Evolutionary conservation across 64 coral and sea anemone genomes (phyloP).

Genomic region (Stylophora pistillata): DNA sequence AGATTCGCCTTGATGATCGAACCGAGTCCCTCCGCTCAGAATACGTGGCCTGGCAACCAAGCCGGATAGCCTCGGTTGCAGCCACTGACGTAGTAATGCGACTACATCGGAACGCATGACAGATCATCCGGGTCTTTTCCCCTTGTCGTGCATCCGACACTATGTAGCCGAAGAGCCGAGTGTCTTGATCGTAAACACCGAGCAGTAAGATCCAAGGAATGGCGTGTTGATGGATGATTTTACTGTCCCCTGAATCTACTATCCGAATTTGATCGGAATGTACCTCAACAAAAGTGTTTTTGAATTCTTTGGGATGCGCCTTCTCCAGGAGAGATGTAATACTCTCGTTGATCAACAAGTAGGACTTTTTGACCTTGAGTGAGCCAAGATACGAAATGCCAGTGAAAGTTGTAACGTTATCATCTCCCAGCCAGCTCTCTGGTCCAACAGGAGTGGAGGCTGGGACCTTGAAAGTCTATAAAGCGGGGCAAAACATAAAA

Average conservation of each 20-base stretch:
- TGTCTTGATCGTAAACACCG: conserved; percentile 87
- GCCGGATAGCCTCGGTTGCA: conserved; percentile 72
- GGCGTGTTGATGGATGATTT: conserved; percentile 51
- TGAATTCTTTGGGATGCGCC: conserved; percentile 73
- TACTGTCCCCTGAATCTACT: conserved; percentile 37
- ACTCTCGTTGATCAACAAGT: conserved; percentile 86
- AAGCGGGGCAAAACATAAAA: not conserved
- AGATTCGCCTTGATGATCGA: conserved; percentile 43
- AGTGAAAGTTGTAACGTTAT: conserved; percentile 58
- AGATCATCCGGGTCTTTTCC: conserved; percentile 84
- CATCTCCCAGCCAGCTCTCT: conserved; percentile 51
- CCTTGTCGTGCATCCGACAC: conserved; percentile 89
- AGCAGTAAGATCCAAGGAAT: conserved; percentile 88
- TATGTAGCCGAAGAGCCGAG: conserved; percentile 89
- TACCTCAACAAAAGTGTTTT: conserved; percentile 68
- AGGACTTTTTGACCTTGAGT: conserved; percentile 79
- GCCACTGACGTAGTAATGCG: conserved; percentile 78
- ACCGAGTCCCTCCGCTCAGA: conserved; percentile 63
- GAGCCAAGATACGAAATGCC: conserved; percentile 78
- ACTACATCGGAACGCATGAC: conserved; percentile 96
- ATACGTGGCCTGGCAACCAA: conserved; percentile 87
- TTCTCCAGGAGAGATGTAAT: conserved; percentile 73
- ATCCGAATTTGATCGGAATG: conserved; percentile 62
- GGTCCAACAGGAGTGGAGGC: conserved; percentile 54
- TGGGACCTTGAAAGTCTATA: conserved; percentile 46